Conservation (phyloP, 2,888 invertebrate genomes). For the Galerucella nymphaeae region DNA sequence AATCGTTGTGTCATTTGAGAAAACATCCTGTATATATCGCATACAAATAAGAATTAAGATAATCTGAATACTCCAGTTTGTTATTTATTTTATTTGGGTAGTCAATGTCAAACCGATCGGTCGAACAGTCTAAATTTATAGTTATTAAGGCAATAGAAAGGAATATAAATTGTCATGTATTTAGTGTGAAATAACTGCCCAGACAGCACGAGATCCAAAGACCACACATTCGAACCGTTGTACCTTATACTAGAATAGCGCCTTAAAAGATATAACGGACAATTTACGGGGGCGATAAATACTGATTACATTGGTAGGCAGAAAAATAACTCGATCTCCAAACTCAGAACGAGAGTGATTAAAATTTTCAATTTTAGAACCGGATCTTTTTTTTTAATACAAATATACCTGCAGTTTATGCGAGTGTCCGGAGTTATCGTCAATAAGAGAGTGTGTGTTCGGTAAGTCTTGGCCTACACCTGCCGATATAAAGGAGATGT, state of each 20-base stretch:
- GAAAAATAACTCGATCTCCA: slow-evolving; percentile 33
- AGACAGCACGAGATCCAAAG: slow-evolving; percentile 52
- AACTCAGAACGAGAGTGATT: neutral
- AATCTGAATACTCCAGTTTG: neutral
- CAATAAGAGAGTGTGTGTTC: too few relatives aligned
- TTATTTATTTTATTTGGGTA: slow-evolving; percentile 7
- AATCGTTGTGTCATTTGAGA: too few relatives aligned
- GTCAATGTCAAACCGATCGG: slow-evolving; percentile 20
- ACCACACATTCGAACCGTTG: slow-evolving; percentile 51
- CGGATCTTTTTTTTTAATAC: too few relatives aligned
- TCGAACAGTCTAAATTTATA: slow-evolving; percentile 28
- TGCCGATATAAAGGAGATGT: too few relatives aligned
- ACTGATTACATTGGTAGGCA: slow-evolving; percentile 42
- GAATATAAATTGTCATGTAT: slow-evolving; percentile 55
- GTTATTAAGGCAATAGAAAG: slow-evolving; percentile 57
- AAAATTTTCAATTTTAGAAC: too few relatives aligned
- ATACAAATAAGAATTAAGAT: neutral
- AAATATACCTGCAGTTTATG: too few relatives aligned
- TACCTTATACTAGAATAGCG: slow-evolving; percentile 50
- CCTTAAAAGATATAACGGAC: slow-evolving; percentile 49
- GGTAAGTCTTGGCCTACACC: too few relatives aligned
- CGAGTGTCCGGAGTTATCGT: too few relatives aligned
- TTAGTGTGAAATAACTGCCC: slow-evolving; percentile 52
- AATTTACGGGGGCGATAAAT: slow-evolving; percentile 54
- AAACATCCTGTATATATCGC: too few relatives aligned